Percentiles rank a stretch among this genome's conserved stretches.
Evolutionary conservation across 2,888 invertebrate species (phyloP).

Genomic region (Gymnocheta viridis): DNA sequence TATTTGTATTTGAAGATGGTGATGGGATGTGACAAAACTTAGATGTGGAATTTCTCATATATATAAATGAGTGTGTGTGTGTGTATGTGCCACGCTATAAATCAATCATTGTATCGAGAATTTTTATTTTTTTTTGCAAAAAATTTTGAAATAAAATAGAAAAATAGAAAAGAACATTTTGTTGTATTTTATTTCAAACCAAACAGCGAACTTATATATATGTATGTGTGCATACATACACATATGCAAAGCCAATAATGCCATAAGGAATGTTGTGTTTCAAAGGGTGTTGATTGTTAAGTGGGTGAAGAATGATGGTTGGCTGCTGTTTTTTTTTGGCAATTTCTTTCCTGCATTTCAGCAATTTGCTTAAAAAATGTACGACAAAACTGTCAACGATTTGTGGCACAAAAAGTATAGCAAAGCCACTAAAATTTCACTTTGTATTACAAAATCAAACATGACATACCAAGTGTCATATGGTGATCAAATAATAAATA

Average conservation of each 20-base stretch:
- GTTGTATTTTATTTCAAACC: not conserved
- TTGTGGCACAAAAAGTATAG: not conserved
- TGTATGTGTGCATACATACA: not conserved
- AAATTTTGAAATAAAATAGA: constrained; percentile 12
- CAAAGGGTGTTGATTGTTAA: not conserved
- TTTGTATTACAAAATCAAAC: constrained; percentile 48
- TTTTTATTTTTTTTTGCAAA: constrained; percentile 32
- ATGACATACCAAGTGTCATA: constrained; percentile 49
- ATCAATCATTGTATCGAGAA: constrained; percentile 61
- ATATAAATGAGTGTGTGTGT: not conserved
- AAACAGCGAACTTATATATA: constrained; percentile 3
- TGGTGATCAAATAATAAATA: constrained; percentile 48
- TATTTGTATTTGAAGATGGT: no score
- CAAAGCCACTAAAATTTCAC: constrained; percentile 37
- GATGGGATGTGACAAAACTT: no score
- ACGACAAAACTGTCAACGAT: constrained; percentile 48
- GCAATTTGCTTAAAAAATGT: constrained; percentile 44
- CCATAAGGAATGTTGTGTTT: not conserved
- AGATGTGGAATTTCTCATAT: no score
- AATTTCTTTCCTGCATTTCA: constrained; percentile 20
- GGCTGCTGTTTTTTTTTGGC: not conserved
- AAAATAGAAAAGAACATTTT: not conserved
- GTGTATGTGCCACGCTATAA: constrained; percentile 46
- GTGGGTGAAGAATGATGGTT: not conserved
- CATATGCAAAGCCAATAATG: not conserved